These are phyloP conservation scores for Canis aureus DNA, from an alignment of 2,113 vertebrate species.

Conservation along the genomic window DNA sequence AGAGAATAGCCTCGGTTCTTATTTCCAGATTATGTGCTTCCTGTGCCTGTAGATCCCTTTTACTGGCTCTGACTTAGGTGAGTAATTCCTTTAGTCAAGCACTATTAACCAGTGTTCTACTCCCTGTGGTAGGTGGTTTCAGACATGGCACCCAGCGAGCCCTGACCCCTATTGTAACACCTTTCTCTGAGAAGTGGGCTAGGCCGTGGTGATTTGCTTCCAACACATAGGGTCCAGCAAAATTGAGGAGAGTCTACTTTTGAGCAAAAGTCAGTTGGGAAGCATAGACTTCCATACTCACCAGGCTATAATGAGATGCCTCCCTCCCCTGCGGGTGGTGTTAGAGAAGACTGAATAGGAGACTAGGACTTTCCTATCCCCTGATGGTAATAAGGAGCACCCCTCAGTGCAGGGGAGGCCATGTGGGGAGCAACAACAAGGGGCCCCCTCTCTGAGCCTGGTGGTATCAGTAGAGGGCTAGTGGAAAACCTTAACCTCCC, in stretches of 20 bases:
- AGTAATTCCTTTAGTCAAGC: background rate
- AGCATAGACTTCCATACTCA: background rate
- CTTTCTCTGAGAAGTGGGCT: background rate
- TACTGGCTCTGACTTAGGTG: background rate
- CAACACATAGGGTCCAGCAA: background rate
- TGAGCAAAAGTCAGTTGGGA: background rate
- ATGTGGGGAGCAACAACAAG: background rate
- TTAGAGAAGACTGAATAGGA: background rate
- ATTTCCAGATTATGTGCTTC: background rate
- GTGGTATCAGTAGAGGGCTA: background rate
- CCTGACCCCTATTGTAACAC: background rate
- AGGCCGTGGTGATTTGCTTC: background rate
- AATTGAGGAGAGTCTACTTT: background rate
- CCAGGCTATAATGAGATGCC: background rate
- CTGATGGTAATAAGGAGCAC: background rate
- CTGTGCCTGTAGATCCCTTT: background rate
- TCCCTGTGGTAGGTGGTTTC: background rate
- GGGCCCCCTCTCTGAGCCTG: background rate
- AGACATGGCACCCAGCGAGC: background rate
- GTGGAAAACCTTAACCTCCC: background rate
- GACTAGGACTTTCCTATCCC: background rate
- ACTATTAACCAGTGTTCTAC: background rate
- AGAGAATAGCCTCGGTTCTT: background rate
- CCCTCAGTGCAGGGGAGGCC: background rate
- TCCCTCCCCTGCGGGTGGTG: fast-evolving